A percentile compares a stretch with the other conserved stretches of the same genome.
Evolutionary conservation across 2,797 vertebrate species (phyloP).

Genomic region (Sebastes oblongus): DNA sequence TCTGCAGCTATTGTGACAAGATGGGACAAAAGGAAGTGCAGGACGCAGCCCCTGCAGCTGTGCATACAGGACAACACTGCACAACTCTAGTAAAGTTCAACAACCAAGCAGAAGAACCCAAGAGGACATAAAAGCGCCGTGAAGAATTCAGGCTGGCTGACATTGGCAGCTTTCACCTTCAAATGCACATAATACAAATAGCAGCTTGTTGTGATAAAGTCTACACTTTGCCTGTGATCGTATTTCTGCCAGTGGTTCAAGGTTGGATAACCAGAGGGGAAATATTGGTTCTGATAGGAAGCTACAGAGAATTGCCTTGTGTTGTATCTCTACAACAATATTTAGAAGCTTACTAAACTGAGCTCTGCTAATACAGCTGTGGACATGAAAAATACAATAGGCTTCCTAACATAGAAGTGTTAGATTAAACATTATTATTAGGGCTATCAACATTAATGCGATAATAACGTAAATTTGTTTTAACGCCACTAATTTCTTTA

Average conservation of each 20-base stretch:
- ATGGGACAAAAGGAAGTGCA: slow-evolving; percentile 70
- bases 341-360: background rate
- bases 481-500: too few species aligned
- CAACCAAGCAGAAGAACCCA: slow-evolving; percentile 59
- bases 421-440: background rate
- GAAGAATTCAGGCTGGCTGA: slow-evolving; percentile 52
- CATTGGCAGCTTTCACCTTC: slow-evolving; percentile 32
- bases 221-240: slow-evolving; percentile 1
- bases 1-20: slow-evolving; percentile 73
- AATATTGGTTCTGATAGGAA: background rate
- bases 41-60: slow-evolving; percentile 77
- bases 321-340: background rate
- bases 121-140: slow-evolving; percentile 46
- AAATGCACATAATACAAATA: slow-evolving; percentile 14
- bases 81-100: slow-evolving; percentile 74
- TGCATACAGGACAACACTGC: slow-evolving; percentile 78
- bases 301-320: background rate
- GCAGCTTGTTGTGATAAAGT: slow-evolving; percentile 25
- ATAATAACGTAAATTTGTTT: too few species aligned
- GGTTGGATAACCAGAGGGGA: background rate
- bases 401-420: background rate
- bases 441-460: background rate
- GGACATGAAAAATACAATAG: background rate
- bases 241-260: slow-evolving; percentile 15
- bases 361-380: background rate